phyloP scores from a whole-genome alignment of 2,797 vertebrate genomes.

The Enteromius treurensis region DNA sequence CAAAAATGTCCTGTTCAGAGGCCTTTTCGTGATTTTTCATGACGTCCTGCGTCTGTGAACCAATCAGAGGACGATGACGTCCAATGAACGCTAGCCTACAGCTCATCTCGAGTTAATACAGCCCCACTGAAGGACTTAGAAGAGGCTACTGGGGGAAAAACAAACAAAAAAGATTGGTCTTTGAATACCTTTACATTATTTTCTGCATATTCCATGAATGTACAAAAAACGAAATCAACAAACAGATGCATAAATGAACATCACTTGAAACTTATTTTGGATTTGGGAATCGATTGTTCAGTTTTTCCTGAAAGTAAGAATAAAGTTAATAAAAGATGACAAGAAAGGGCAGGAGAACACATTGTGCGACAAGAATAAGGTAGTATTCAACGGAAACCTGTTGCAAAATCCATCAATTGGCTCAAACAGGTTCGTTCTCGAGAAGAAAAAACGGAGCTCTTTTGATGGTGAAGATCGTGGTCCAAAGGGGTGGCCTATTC shows the following conservation, averaged over 20 bases:
- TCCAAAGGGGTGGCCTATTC: background rate
- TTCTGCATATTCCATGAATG: constrained; percentile 45
- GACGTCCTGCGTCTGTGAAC: constrained; percentile 43
- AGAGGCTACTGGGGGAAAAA: background rate
- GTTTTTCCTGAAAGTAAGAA: constrained; percentile 15
- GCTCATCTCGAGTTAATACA: constrained; percentile 29
- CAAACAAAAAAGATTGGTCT: constrained; percentile 3
- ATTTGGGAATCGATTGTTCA: constrained; percentile 27
- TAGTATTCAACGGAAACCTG: background rate
- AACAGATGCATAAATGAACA: constrained; percentile 49
- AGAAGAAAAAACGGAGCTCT: background rate
- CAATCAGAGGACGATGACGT: constrained; percentile 28
- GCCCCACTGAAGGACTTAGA: constrained; percentile 7
- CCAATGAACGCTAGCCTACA: constrained; percentile 34
- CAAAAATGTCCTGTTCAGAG: constrained; percentile 15
- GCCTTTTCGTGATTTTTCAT: constrained; percentile 8
- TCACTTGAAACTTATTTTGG: constrained; percentile 48
- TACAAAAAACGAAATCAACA: constrained; percentile 31
- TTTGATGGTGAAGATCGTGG: background rate
- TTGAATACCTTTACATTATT: constrained; percentile 33
- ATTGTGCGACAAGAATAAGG: constrained; percentile 19
- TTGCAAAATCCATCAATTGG: background rate
- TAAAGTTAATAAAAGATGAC: constrained; percentile 35
- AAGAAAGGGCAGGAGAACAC: constrained; percentile 43
- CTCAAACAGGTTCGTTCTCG: background rate